Base-by-base conservation (phyloP, 2,888 invertebrate genomes). In the Aspidapion aeneum region DNA sequence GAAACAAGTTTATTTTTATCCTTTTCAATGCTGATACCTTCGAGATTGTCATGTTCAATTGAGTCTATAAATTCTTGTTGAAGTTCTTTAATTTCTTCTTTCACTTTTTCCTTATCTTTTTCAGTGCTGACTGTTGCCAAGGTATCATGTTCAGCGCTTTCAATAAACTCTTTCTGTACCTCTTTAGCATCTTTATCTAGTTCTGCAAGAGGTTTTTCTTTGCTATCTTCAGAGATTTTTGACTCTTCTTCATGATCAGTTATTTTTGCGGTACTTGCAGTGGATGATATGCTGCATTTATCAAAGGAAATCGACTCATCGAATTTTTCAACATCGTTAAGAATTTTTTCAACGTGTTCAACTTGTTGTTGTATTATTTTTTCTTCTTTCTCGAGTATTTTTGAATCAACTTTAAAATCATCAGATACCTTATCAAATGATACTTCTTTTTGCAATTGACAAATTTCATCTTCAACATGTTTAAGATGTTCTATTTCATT, bases 341-440 rank as follows among this genome's bases (percentile, higher is more conserved):
- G 49, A 7, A 18, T 60, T n/a, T 57, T 50, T n/a, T 60, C 21
- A 21, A 63, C 52, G 16, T 60, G 21, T n/a, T 65, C 61, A 1
- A 59, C 60, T 22, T 48, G 17, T 51, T 62, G 49, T 56, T 64
- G 55, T 16, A 63, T 1, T 3, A 20, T 18, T 52, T 56, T 51
- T n/a, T 68, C 72, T 57, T 71, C 68, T 58, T 71, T 70, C 52
- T 63, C 20, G 35, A 65, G 5, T 21, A 20, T 18, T 18, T 55
- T 51, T 57, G 59, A 52, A 20, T 60, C 64, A 12, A 63, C 19
- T 22, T 63, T 64, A 51, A 63, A 51, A 12, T 60, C 63, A n/a
- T 65, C 66, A 17, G 55, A 21, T 12, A 64, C 66, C 62, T 69
- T 69, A 3, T 70, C 68, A 58, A 69, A 70, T 18, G 61, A 21